Base-by-base conservation (phyloP, 2,888 invertebrate species). In the Digitonthophagus gazella region DNA sequence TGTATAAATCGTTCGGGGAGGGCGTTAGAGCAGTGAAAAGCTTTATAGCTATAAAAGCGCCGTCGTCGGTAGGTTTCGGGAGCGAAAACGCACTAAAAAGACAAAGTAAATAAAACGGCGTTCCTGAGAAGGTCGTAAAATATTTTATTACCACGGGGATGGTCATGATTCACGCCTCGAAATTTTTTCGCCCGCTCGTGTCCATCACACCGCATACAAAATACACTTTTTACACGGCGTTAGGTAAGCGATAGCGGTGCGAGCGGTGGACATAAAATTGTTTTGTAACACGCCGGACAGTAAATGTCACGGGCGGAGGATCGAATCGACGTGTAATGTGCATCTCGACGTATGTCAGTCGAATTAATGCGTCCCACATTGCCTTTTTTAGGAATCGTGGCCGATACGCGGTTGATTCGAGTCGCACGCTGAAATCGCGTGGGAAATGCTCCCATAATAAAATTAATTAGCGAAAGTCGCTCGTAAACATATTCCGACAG, bases 71-170 rank as follows among this genome's bases (percentile, higher is more conserved):
- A 19, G 61, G 61, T 61, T 69, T 64, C 65, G 61, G 19, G 63
- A 69, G 65, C 71, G 69, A 72, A 72, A 71, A 69, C 67, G 63
- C 63, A 70, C 70, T 69, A 71, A 71, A 70, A 69, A 69, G 67
- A 72, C 67, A 69, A 69, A 71, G 67, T 71, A 72, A 72, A 71
- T 71, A 72, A 71, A 72, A 67, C 71, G 66, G 69, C 67, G 71
- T 44, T 44, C 71, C 71, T 71, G 69, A 69, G 67, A 71, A 20
- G 61, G 19, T 18, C 66, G 66, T 70, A 70, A 70, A 70, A 70
- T 70, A 66, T 70, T 70, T 70, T 70, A 70, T 68, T 68, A 68
- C 65, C 55, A 16, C 58, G 22, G 55, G 28, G 65, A 54, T 58
- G 65, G 65, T 18, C 65, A 68, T 68, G 68, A 68, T 65, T 68